These are phyloP conservation scores for Melolontha melolontha DNA, from an alignment of 2,888 invertebrate genomes.

Conservation along the genomic window DNA sequence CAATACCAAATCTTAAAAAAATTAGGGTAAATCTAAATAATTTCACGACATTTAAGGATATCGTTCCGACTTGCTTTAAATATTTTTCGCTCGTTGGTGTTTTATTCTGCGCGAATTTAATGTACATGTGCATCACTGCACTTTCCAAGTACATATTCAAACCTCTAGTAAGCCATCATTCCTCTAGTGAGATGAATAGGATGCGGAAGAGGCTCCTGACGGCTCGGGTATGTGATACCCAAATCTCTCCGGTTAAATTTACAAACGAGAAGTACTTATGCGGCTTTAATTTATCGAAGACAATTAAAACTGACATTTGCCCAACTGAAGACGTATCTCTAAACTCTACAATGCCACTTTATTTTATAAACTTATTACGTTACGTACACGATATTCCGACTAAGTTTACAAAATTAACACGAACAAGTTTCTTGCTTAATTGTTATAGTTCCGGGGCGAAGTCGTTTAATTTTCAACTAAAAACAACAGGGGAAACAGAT, in stretches of 20 bases:
- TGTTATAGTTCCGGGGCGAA: conserved; percentile 45
- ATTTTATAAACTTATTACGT: conserved; percentile 49
- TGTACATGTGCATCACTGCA: too few relatives aligned
- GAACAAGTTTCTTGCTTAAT: conserved; percentile 46
- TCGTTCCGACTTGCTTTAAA: too few relatives aligned
- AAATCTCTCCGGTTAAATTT: conserved; percentile 19
- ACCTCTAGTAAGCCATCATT: too few relatives aligned
- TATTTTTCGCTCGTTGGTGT: too few relatives aligned
- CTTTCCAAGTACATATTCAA: too few relatives aligned
- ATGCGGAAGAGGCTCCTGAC: neutral
- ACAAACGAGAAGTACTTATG: conserved; percentile 27
- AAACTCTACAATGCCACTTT: conserved; percentile 46
- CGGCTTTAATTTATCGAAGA: conserved; percentile 45
- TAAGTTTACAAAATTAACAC: conserved; percentile 47
- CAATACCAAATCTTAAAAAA: too few relatives aligned
- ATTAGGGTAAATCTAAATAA: too few relatives aligned
- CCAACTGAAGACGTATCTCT: conserved; percentile 45
- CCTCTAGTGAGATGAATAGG: neutral
- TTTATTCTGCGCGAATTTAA: too few relatives aligned
- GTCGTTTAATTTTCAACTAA: conserved; percentile 42
- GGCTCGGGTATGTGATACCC: neutral
- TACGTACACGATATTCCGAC: conserved; percentile 45
- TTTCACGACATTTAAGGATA: too few relatives aligned
- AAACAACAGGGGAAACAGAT: conserved; percentile 35
- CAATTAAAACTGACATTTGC: conserved; percentile 47